Evolutionary conservation across 53 echinoderm and acorn worm species (phyloP).

Genomic region (Arbacia lixula): DNA sequence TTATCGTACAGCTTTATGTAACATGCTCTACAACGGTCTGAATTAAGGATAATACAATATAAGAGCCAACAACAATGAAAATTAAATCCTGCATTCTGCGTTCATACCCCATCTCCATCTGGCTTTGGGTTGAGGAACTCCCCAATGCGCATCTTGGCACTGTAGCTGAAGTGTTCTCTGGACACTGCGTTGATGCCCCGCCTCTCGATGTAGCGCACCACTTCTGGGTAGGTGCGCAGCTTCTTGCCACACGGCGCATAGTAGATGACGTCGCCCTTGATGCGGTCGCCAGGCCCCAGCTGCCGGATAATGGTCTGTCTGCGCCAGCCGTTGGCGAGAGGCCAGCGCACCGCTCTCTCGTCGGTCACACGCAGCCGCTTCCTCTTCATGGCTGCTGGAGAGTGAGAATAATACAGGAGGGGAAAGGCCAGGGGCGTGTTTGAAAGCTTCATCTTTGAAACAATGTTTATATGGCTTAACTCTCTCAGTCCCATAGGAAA

Average conservation of each 20-base stretch:
- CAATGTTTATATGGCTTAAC: too few species aligned
- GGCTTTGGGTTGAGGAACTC: conserved; percentile 98
- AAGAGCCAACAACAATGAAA: not conserved
- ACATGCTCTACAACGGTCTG: not conserved
- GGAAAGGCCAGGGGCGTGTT: too few species aligned
- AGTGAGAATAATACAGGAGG: too few species aligned
- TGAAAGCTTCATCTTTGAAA: too few species aligned
- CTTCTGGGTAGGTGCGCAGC: conserved; percentile 95
- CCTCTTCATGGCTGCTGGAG: conserved; percentile 61
- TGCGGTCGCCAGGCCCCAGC: conserved; percentile 92
- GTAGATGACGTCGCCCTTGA: conserved; percentile 98
- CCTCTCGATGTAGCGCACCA: conserved; percentile 93
- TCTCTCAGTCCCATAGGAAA: too few species aligned
- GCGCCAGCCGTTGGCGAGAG: conserved; percentile 85
- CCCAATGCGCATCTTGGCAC: conserved; percentile 94
- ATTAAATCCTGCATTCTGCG: too few species aligned
- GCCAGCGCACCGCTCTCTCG: conserved; percentile 83
- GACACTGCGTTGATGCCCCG: conserved; percentile 78
- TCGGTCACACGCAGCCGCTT: conserved; percentile 95
- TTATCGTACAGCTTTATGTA: not conserved
- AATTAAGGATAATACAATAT: not conserved
- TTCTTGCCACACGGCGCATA: conserved; percentile 99
- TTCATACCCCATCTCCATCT: conserved; percentile 86
- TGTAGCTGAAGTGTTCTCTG: conserved; percentile 98
- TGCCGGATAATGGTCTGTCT: conserved; percentile 98